Evolutionary conservation across 1,140 invertebrate species (phyloP).

Genomic region (Drosophila asahinai): DNA sequence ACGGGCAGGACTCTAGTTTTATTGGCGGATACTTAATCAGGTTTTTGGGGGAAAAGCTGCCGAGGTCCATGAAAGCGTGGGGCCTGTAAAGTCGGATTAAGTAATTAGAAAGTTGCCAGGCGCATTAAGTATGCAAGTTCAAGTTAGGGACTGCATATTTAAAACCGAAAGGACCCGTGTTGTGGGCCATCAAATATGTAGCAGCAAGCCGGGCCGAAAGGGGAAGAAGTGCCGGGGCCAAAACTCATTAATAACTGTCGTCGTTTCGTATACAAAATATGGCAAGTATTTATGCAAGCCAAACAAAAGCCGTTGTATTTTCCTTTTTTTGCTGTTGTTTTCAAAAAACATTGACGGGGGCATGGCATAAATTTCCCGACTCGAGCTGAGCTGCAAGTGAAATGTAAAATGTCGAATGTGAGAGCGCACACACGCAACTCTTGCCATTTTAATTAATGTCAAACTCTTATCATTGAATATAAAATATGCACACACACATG

Average conservation of each 20-base stretch:
- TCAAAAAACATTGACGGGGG: conserved; percentile 20
- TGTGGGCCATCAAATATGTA: conserved; percentile 76
- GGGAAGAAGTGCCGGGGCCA: conserved; percentile 5
- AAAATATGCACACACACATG: conserved; percentile 57
- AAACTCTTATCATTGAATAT: conserved; percentile 72
- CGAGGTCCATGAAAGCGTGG: conserved; percentile 29
- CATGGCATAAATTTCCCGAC: conserved; percentile 49
- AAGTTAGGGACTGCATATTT: conserved; percentile 73
- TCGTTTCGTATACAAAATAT: conserved; percentile 35
- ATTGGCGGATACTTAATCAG: conserved; percentile 41
- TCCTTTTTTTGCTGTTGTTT: no score
- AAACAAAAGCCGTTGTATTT: conserved; percentile 53
- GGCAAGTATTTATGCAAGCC: conserved; percentile 59
- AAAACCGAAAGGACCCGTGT: conserved; percentile 44
- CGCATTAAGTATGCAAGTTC: conserved; percentile 73
- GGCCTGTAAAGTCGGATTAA: conserved; percentile 68
- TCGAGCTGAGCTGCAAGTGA: conserved; percentile 52
- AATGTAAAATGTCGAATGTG: conserved; percentile 63
- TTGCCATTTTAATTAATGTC: conserved; percentile 76
- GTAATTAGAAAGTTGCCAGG: conserved; percentile 71
- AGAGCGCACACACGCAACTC: conserved; percentile 58
- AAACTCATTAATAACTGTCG: conserved; percentile 80
- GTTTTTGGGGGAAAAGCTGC: conserved; percentile 4
- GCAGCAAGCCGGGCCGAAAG: not conserved
- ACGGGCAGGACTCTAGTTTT: conserved; percentile 29